Base-by-base conservation (phyloP, 2,797 vertebrate species). In the Haliaeetus vocifer region DNA sequence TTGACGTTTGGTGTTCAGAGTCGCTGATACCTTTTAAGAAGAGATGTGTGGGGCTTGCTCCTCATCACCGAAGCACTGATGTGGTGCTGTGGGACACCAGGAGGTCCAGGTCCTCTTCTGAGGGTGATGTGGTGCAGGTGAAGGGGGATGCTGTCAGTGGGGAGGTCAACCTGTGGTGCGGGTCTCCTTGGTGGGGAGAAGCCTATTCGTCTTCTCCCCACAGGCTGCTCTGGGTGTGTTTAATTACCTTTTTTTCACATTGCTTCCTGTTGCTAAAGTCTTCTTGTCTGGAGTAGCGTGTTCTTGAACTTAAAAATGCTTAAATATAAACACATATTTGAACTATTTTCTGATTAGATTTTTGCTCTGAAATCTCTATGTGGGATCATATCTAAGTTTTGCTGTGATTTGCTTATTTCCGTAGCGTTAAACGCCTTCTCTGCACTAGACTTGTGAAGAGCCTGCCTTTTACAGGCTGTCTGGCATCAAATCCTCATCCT, bases 111-210 rank as follows among this genome's bases (percentile, higher is more conserved):
- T 71, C 33, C 33, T 67, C 19, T 50, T 21, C 29, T 7, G 5
- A 49, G 50, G 18, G 6, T 65, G 23, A 19, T 35, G 5, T 0
- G 22, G 28, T 12, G 37, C 53, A n/a, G n/a, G 10, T 13, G 45
- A 40, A 50, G 28, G 4, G 2, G 25, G 49, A 15, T 55, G 53
- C 23, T 67, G 47, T 31, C 0, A 0, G 22, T 40, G 33, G 61
- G 47, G 22, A 52, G 58, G 7, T 45, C 8, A 4, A 4, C 22
- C 17, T 8, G 2, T 1, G 4, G 17, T 22, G 22, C 1, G 12
- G 22, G 15, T 71, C 16, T 62, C 15, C 44, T 49, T 2, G 7
- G 31, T 0, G 8, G 37, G 10, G 11, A 56, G 63, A 67, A 58
- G 25, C 31, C 29, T 28, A 0, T 81, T 58, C 70, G 31, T 25